Evolutionary conservation across 2,113 vertebrate genomes (phyloP).

Genomic region (Xiphias gladius): DNA sequence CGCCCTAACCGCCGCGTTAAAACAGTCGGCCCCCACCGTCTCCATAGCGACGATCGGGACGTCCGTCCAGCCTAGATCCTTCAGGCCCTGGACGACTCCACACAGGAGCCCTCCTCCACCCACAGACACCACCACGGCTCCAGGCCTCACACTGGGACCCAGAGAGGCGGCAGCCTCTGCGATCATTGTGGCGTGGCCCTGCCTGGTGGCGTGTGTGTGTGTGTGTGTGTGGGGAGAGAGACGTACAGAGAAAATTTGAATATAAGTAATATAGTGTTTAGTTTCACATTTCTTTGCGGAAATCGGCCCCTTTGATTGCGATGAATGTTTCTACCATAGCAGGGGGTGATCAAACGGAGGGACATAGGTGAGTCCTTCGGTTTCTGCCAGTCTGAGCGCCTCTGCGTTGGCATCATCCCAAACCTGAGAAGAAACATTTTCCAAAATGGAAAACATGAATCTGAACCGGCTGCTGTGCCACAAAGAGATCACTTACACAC

Average conservation of each 20-base stretch:
- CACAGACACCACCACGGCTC: slow-evolving; percentile 84
- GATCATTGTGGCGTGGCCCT: slow-evolving; percentile 83
- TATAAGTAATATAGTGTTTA: background rate
- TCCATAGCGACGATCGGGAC: slow-evolving; percentile 87
- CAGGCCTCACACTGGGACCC: slow-evolving; percentile 73
- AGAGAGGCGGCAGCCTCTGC: slow-evolving; percentile 79
- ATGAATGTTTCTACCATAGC: slow-evolving; percentile 79
- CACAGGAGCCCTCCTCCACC: slow-evolving; percentile 88
- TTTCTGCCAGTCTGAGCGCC: slow-evolving; percentile 78
- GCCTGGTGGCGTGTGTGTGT: slow-evolving; percentile 65
- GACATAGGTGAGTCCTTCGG: slow-evolving; percentile 78
- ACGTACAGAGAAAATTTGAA: background rate
- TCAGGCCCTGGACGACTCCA: slow-evolving; percentile 84
- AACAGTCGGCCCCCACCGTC: slow-evolving; percentile 84
- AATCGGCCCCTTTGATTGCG: background rate
- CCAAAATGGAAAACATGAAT: background rate
- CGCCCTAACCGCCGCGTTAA: slow-evolving; percentile 83
- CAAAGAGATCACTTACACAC: background rate
- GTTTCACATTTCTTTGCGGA: background rate
- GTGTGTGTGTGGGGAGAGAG: background rate
- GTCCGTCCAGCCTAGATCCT: slow-evolving; percentile 80
- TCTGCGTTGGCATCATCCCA: slow-evolving; percentile 87
- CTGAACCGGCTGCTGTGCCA: background rate
- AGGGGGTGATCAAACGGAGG: slow-evolving; percentile 86
- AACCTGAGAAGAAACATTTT: slow-evolving; percentile 70